Percentiles rank a stretch among this genome's conserved stretches.
Evolutionary conservation across 2,888 invertebrate species (phyloP).

Genomic region (Cenopis cana): DNA sequence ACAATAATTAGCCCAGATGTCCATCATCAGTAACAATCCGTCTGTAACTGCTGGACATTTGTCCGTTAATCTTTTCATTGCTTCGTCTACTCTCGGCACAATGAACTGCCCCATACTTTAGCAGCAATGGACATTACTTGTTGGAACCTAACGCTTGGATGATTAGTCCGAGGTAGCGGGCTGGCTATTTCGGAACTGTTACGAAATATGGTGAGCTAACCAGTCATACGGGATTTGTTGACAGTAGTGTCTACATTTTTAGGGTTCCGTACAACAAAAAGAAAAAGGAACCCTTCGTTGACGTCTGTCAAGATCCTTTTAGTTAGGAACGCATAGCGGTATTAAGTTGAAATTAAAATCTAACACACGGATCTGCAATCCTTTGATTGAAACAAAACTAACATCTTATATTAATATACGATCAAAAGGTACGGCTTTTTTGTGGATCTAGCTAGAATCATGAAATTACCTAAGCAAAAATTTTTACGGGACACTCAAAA

Average conservation of each 20-base stretch:
- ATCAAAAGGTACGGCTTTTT: too few relatives aligned
- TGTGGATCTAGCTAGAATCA: too few relatives aligned
- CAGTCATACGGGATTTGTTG: neutral
- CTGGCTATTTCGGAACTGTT: conserved; percentile 13
- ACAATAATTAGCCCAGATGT: neutral
- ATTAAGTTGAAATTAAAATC: too few relatives aligned
- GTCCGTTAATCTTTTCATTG: neutral
- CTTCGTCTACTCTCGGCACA: neutral
- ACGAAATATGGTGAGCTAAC: conserved; percentile 10
- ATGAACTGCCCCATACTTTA: neutral
- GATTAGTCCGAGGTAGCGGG: conserved; percentile 3
- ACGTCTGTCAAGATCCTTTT: too few relatives aligned
- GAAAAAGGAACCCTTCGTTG: too few relatives aligned
- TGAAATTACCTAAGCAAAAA: too few relatives aligned
- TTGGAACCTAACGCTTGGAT: neutral
- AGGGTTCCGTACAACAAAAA: too few relatives aligned
- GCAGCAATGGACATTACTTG: conserved; percentile 14
- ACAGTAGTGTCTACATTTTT: neutral
- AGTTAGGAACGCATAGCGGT: too few relatives aligned
- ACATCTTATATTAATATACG: too few relatives aligned
- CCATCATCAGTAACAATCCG: neutral
- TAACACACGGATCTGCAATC: too few relatives aligned
- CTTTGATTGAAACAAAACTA: too few relatives aligned
- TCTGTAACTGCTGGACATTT: neutral
- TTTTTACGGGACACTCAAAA: too few relatives aligned